Evolutionary conservation across 2,113 vertebrate genomes (phyloP), one percentile per base, ranked within the genome.

Genomic region (Myxocyprinus asiaticus): DNA sequence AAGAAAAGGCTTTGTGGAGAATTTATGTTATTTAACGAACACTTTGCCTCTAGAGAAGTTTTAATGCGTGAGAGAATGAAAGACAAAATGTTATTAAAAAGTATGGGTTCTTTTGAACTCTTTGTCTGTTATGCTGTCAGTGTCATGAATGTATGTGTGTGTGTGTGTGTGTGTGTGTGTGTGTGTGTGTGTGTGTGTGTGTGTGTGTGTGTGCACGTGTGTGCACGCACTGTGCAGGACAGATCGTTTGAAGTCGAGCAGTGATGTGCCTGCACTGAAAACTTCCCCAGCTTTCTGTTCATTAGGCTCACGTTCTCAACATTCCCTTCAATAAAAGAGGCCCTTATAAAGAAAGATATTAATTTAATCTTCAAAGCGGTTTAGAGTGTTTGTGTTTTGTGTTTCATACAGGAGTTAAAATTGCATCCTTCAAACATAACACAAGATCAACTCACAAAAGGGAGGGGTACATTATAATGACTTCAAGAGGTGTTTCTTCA

Each of bases 1-100:
- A 50, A 10, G n/a, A 59, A 72, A 59, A 7, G 6, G 12, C 4
- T 15, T n/a, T 72, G 55, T 72, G 4, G 9, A 58, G 42, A 14
- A 45, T 72, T 72, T 53, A 43, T 17, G 6, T 58, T 59, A 59
- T 59, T 59, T 72, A 59, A 12, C 47, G 5, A 72, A 59, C 43
- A 58, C 47, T 61, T 73, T 12, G 14, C 3, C 4, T 72, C 33
- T 12, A 56, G 77, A 44, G 64, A 50, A 63, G 56, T 67, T 56
- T 59, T 14, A 55, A 17, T 67, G 8, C 48, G 53, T 53, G 43
- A 59, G 51, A 69, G 2, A 68, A 8, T 14, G 22, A 81, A 67
- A 67, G 73, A 10, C 45, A n/a, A 33, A 33, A 33, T 66, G n/a
- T 66, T 61, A 59, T 9, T 58, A 4, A 42, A 6, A 50, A 33